Evolutionary conservation across 2,113 vertebrate genomes (phyloP), one percentile per base, ranked within the genome.

Genomic region (Oreochromis niloticus): DNA sequence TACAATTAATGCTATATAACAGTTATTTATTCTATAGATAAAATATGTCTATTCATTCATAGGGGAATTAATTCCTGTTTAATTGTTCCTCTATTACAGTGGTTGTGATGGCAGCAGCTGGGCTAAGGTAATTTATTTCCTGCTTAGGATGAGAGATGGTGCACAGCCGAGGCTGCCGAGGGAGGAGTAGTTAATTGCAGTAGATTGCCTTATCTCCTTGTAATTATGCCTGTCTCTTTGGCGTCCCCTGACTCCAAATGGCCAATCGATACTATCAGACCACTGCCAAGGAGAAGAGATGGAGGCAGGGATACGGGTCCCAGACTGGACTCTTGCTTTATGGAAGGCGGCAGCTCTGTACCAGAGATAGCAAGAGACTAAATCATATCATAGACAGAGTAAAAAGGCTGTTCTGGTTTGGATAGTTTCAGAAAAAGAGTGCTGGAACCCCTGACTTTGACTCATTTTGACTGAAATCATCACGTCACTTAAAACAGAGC

Each of bases 11-110:
- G 95, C 94, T 89, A 94, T 95, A 90, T 96, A 96, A 97, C 96
- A 95, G 95, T 94, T 96, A 94, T 94, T 95, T 96, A 96, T 96
- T 93, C 95, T 93, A 91, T 91, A 94, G 96, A 93, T 88, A 94
- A 96, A 95, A 97, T 96, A 96, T 97, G 97, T 96, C 96, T 96
- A 96, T 96, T 96, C 96, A 96, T 96, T 96, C 96, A 96, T 95
- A 95, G 56, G 95, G 96, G 96, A 96, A 97, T 97, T 96, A 97
- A 98, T 97, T 97, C 96, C 96, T 97, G 95, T 97, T 97, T 97
- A 97, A 97, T 98, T 98, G 97, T 97, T 97, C 97, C 96, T 96
- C 96, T 97, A 97, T 97, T 97, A 97, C 97, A 98, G 93, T 95
- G 30, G 94, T 9, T 90, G 94, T 95, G 93, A 95, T 83, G 88